Evolutionary conservation across 2,113 vertebrate species (phyloP).

Genomic region (Silurus meridionalis): DNA sequence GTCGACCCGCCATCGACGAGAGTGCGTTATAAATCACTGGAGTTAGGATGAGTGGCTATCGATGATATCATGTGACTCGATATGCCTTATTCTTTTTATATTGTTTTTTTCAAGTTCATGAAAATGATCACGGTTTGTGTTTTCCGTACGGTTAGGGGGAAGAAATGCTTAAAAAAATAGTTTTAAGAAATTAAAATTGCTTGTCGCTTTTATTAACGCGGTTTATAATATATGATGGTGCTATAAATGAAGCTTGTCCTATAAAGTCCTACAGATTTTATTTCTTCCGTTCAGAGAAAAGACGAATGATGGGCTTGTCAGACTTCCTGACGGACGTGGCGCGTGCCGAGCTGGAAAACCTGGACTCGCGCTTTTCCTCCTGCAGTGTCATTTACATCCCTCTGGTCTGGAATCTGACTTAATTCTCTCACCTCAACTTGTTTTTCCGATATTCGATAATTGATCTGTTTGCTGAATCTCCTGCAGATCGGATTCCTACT

Average conservation of each 20-base stretch:
- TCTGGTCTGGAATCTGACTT: conserved; percentile 70
- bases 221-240: too few relatives aligned
- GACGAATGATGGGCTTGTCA: conserved; percentile 85
- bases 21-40: conserved; percentile 67
- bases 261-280: background rate
- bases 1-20: conserved; percentile 88
- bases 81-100: too few relatives aligned
- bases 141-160: too few relatives aligned
- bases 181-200: too few relatives aligned
- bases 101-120: too few relatives aligned
- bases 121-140: too few relatives aligned
- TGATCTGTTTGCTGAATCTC: background rate
- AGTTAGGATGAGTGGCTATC: too few relatives aligned
- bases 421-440: background rate
- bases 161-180: too few relatives aligned
- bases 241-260: background rate
- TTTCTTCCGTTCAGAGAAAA: conserved; percentile 78
- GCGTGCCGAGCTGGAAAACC: conserved; percentile 81
- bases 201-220: too few relatives aligned
- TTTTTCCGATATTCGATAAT: background rate
- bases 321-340: conserved; percentile 93
- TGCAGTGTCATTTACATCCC: conserved; percentile 95
- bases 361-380: conserved; percentile 82
- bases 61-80: background rate
- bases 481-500: conserved; percentile 91